These are phyloP conservation scores for Drosophila anceps DNA, from an alignment of 2,888 invertebrate species.

Conservation along the genomic window DNA sequence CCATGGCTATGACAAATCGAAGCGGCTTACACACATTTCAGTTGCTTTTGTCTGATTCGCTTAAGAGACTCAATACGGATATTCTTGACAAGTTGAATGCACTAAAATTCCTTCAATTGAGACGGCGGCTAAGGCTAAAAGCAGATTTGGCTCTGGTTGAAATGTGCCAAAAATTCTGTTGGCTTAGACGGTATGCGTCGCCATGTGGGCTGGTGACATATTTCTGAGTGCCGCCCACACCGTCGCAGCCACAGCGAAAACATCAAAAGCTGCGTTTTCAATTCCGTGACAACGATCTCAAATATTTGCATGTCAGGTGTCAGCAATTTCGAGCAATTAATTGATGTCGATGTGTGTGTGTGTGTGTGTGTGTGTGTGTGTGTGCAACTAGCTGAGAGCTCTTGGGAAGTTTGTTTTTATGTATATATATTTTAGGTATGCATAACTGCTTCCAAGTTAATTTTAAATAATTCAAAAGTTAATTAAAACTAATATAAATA, in stretches of 20 bases:
- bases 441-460: background rate
- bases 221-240: conserved; percentile 39
- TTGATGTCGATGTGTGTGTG: conserved; percentile 21
- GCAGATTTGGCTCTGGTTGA: conserved; percentile 23
- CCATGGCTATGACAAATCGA: conserved; percentile 9
- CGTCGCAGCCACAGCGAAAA: background rate
- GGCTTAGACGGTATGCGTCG: conserved; percentile 11
- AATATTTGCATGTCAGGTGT: conserved; percentile 70
- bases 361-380: background rate
- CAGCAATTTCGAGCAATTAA: conserved; percentile 55
- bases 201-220: conserved; percentile 35
- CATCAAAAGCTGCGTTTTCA: conserved; percentile 41
- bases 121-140: conserved; percentile 15
- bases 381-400: background rate
- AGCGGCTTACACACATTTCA: background rate
- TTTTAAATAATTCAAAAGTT: background rate
- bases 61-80: background rate
- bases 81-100: conserved; percentile 10
- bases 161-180: conserved; percentile 32
- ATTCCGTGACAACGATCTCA: conserved; percentile 39
- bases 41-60: background rate
- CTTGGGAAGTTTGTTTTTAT: background rate
- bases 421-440: background rate
- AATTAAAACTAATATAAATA: background rate
- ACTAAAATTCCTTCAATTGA: conserved; percentile 9